phyloP scores from a whole-genome alignment of 2,113 vertebrate genomes.

The Tachuris rubrigastra region DNA sequence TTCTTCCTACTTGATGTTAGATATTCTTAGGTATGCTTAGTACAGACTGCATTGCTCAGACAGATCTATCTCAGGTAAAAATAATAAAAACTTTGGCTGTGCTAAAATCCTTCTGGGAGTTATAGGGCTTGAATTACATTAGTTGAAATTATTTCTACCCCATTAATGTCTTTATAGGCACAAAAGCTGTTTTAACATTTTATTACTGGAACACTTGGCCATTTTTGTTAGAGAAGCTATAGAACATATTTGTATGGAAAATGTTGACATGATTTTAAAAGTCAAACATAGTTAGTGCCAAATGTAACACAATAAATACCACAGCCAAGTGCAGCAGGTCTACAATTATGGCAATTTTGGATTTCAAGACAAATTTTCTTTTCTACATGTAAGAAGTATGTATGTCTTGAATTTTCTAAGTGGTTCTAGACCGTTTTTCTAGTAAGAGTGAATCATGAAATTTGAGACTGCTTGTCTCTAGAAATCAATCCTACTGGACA shows the following conservation, averaged over 20 bases:
- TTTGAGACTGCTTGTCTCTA: background rate
- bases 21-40: background rate
- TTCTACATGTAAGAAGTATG: background rate
- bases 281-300: background rate
- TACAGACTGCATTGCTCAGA: background rate
- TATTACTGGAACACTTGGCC: background rate
- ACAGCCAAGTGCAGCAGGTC: background rate
- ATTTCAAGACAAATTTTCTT: conserved; percentile 28
- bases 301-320: conserved; percentile 21
- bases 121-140: background rate
- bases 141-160: conserved; percentile 22
- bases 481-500: background rate
- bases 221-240: conserved; percentile 6
- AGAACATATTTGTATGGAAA: conserved; percentile 17
- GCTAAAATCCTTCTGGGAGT: background rate
- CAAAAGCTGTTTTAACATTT: conserved; percentile 10
- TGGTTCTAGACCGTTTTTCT: conserved; percentile 29
- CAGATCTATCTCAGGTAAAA: conserved; percentile 24
- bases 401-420: background rate
- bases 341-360: conserved; percentile 12
- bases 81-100: background rate
- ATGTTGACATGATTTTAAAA: conserved; percentile 31
- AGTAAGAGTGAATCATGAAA: background rate
- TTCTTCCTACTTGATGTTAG: background rate
- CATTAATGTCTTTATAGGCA: conserved; percentile 7